phyloP scores from a whole-genome alignment of 2,888 invertebrate genomes.

The Tuta absoluta region DNA sequence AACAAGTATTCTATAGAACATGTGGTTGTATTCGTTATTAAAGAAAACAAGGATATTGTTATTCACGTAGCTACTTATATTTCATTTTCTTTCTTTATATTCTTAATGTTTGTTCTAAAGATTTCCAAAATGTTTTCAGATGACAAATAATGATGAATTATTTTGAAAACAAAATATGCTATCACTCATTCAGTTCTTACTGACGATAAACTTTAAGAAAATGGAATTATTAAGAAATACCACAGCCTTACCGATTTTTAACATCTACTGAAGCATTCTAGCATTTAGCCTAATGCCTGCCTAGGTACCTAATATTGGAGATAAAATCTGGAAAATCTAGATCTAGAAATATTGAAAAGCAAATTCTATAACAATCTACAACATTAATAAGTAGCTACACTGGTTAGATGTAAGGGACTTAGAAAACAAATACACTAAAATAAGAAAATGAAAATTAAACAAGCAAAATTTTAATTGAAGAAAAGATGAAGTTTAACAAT shows the following conservation, averaged over 20 bases:
- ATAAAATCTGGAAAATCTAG: slow-evolving; percentile 12
- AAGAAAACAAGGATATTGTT: not conserved
- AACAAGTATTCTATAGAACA: too few relatives aligned
- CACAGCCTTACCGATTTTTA: slow-evolving; percentile 15
- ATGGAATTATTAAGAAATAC: not conserved
- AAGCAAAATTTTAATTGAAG: slow-evolving; percentile 26
- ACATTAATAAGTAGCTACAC: slow-evolving; percentile 1
- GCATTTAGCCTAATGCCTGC: slow-evolving; percentile 18
- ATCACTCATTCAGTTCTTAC: not conserved
- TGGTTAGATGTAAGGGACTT: not conserved
- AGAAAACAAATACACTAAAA: not conserved
- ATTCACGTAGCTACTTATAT: not conserved
- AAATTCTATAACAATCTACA: not conserved
- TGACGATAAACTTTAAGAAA: not conserved
- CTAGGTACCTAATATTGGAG: not conserved
- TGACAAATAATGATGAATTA: not conserved
- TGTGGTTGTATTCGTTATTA: too few relatives aligned
- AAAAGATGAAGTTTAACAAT: slow-evolving; percentile 16
- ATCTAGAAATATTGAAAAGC: not conserved
- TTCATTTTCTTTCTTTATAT: slow-evolving; percentile 7
- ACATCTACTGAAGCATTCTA: slow-evolving; percentile 17
- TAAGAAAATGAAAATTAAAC: slow-evolving; percentile 19
- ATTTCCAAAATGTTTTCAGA: not conserved
- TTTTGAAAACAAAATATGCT: not conserved
- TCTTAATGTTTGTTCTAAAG: not conserved